phyloP scores from a whole-genome alignment of 1,140 invertebrate genomes.

The Chymomyza costata region DNA sequence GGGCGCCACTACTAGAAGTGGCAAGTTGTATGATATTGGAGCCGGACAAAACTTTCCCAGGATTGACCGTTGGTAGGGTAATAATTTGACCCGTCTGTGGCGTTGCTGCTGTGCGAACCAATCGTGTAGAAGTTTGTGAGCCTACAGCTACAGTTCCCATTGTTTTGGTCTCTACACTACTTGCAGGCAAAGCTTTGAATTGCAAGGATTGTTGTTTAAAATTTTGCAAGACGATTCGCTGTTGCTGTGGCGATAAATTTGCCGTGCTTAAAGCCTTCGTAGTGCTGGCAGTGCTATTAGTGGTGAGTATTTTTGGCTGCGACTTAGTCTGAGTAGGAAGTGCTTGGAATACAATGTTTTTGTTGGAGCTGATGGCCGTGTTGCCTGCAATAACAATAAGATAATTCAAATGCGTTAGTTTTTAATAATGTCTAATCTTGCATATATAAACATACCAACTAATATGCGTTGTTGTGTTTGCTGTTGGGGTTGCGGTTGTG shows the following conservation, averaged over 20 bases:
- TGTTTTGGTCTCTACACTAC: background rate
- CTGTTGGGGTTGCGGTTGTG: constrained; percentile 17
- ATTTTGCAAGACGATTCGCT: constrained; percentile 74
- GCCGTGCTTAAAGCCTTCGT: constrained; percentile 30
- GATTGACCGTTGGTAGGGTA: constrained; percentile 77
- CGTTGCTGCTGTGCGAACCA: constrained; percentile 14
- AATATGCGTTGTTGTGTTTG: constrained; percentile 52
- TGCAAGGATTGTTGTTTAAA: constrained; percentile 50
- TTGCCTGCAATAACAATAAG: constrained; percentile 35
- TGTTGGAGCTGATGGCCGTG: constrained; percentile 61
- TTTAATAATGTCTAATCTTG: background rate
- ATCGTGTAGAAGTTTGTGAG: constrained; percentile 18
- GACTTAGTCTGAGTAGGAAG: constrained; percentile 24
- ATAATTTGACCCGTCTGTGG: constrained; percentile 78
- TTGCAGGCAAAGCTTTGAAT: background rate
- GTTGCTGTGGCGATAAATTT: constrained; percentile 75
- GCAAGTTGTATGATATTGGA: constrained; percentile 46
- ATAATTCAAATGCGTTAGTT: background rate
- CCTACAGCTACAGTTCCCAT: constrained; percentile 6
- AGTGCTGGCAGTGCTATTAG: constrained; percentile 16
- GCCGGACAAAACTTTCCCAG: constrained; percentile 32
- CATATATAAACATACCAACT: constrained; percentile 42
- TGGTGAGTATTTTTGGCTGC: constrained; percentile 56
- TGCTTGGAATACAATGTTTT: constrained; percentile 61
- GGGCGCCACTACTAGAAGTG: constrained; percentile 17